Evolutionary conservation across 2,888 invertebrate species (phyloP), one percentile per base, ranked within the genome.

Genomic region (Acleris laterana): DNA sequence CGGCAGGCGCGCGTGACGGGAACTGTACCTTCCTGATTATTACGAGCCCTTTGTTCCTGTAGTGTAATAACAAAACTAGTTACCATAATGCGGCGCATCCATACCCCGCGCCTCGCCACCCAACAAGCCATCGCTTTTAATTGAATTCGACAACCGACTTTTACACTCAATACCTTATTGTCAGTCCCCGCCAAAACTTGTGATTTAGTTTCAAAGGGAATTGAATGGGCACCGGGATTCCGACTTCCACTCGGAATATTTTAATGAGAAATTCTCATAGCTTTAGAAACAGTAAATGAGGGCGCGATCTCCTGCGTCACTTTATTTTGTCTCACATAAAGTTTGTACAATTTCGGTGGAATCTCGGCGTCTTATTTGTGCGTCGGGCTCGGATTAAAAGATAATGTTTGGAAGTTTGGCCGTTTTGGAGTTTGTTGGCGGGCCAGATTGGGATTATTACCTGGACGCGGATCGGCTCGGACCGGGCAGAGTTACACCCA

Each of bases 391-490:
- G 84, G 87, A 90, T 90, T 88, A 87, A 88, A 89, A 89, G 86
- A 84, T 89, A 88, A 90, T 85, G 85, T 84, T 84, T 78, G 77
- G 73, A 90, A 93, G 88, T 91, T 92, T 76, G 83, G 78, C 80
- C 84, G 77, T 89, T 90, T 76, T 77, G 78, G 83, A 89, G 85
- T 87, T 88, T 71, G 74, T 74, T 74, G 78, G 80, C 74, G 82
- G 77, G 87, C 81, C 88, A 87, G 90, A 89, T 90, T 89, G 90
- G 78, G 87, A 82, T 92, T 88, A 91, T 91, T 90, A 89, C 90
- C 90, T 90, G 89, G 80, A 74, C 80, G 60, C 28, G 53, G 77
- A 78, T 74, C 72, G 73, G 72, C 70, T 65, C 66, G 66, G 56
- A 71, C 74, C 77, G 79, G 88, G 84, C 49, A 74, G 79, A 83